Evolutionary conservation across 1,140 invertebrate species (phyloP).

Genomic region (Drosophila ogumai): DNA sequence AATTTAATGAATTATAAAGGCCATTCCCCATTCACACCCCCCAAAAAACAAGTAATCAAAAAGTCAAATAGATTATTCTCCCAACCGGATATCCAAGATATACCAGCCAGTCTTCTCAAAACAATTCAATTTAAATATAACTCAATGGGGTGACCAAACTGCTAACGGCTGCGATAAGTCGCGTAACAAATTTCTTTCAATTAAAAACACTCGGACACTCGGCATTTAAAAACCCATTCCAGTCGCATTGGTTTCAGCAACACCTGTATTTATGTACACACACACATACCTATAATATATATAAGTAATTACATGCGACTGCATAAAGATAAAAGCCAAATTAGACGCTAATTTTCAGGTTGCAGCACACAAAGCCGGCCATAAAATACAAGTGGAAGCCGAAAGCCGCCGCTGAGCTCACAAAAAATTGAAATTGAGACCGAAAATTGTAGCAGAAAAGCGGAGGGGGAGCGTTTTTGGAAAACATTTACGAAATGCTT

Average conservation of each 20-base stretch:
- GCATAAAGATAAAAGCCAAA: conserved; percentile 80
- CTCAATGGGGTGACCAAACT: conserved; percentile 50
- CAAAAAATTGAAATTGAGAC: conserved; percentile 33
- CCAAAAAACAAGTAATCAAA: background rate
- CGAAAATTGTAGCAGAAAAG: conserved; percentile 32
- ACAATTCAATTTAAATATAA: conserved; percentile 48
- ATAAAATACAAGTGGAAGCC: conserved; percentile 50
- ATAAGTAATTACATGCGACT: conserved; percentile 73
- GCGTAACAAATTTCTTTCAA: conserved; percentile 68
- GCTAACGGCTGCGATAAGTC: conserved; percentile 59
- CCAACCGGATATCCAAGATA: conserved; percentile 18
- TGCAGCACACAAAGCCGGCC: conserved; percentile 47
- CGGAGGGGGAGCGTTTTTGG: conserved; percentile 1
- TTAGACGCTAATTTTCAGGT: conserved; percentile 75
- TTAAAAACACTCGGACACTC: conserved; percentile 33
- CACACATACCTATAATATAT: conserved; percentile 29
- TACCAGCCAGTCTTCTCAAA: conserved; percentile 9
- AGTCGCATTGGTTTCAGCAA: conserved; percentile 14
- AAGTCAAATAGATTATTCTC: conserved; percentile 6
- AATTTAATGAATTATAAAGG: background rate
- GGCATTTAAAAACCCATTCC: conserved; percentile 71
- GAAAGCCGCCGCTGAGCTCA: conserved; percentile 7
- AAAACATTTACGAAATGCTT: conserved; percentile 64
- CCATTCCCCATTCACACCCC: background rate
- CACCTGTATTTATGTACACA: conserved; percentile 14